Percentiles rank a stretch among this genome's conserved stretches.
These are phyloP conservation scores for Atta cephalotes DNA, from an alignment of 1,140 invertebrate genomes.

Conservation along the genomic window DNA sequence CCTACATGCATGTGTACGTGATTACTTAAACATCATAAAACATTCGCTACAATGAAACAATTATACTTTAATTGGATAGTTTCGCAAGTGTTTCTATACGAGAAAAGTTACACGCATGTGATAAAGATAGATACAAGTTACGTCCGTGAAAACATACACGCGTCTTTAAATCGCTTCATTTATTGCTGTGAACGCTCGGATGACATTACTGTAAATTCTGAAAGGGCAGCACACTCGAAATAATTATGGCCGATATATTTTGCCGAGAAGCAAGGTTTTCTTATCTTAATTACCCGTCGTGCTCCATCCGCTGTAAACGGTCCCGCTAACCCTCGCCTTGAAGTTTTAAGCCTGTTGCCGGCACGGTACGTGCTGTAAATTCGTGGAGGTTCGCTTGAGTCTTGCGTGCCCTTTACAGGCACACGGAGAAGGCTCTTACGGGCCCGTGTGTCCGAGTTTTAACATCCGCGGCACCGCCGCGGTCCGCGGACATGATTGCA, in stretches of 20 bases:
- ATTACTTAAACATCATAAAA: not conserved
- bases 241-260: constrained; percentile 51
- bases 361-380: constrained; percentile 70
- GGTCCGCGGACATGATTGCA: constrained; percentile 82
- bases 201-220: constrained; percentile 38
- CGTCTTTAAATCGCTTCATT: constrained; percentile 29
- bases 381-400: constrained; percentile 71
- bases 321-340: constrained; percentile 31
- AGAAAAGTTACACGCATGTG: not conserved
- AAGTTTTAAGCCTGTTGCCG: constrained; percentile 57
- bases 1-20: not conserved
- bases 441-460: constrained; percentile 72
- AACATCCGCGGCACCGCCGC: constrained; percentile 71
- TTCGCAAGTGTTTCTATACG: not conserved
- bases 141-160: not conserved
- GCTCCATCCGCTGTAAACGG: constrained; percentile 39
- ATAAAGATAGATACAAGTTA: not conserved
- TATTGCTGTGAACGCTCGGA: not conserved
- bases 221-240: constrained; percentile 32
- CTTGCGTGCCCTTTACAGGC: constrained; percentile 75
- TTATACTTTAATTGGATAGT: not conserved
- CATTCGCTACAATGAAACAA: not conserved
- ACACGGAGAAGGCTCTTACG: constrained; percentile 58
- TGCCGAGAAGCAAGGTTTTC: constrained; percentile 47
- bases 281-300: constrained; percentile 65